Percentiles rank a stretch among this genome's conserved stretches.
These are phyloP conservation scores for Notothenia coriiceps DNA, from an alignment of 2,113 vertebrate species.

Conservation along the genomic window DNA sequence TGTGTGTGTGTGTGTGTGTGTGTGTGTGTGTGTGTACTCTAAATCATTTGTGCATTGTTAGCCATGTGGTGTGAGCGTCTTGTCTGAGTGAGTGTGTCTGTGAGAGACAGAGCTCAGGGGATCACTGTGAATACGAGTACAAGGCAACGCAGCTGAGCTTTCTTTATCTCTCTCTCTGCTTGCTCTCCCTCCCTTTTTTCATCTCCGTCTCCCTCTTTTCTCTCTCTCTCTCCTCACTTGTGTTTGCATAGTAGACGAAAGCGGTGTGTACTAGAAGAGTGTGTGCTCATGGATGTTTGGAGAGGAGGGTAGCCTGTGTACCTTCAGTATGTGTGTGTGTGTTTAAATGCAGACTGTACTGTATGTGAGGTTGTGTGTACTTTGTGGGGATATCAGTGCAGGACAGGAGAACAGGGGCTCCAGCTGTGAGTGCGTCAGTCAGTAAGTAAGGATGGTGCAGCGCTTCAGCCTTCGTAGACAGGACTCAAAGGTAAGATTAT, in stretches of 20 bases:
- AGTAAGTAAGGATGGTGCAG: slow-evolving; percentile 86
- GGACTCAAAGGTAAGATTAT: slow-evolving; percentile 83
- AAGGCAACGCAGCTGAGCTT: slow-evolving; percentile 67
- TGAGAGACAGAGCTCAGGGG: slow-evolving; percentile 42
- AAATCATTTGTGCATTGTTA: slow-evolving; percentile 39
- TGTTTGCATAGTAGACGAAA: slow-evolving; percentile 71
- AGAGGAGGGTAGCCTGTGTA: slow-evolving; percentile 54
- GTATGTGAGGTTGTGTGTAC: slow-evolving; percentile 55
- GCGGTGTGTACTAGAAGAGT: slow-evolving; percentile 56
- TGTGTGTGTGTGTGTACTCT: slow-evolving; percentile 4
- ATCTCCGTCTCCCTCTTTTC: slow-evolving; percentile 7
- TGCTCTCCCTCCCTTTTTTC: slow-evolving; percentile 36
- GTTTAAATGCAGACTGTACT: slow-evolving; percentile 33
- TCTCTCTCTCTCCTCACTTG: slow-evolving; percentile 45
- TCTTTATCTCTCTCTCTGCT: slow-evolving; percentile 50
- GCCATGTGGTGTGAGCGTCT: slow-evolving; percentile 54
- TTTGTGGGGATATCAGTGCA: slow-evolving; percentile 52
- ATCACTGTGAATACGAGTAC: slow-evolving; percentile 58
- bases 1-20: slow-evolving; percentile 31
- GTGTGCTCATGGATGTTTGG: slow-evolving; percentile 69
- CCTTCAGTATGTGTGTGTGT: slow-evolving; percentile 35
- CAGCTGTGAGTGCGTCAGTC: slow-evolving; percentile 63
- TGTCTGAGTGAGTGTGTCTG: slow-evolving; percentile 39
- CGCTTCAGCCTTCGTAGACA: slow-evolving; percentile 85
- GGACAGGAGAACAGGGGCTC: slow-evolving; percentile 55